Evolutionary conservation across 1,140 invertebrate genomes (phyloP).

Genomic region (Hypsibius dujardini): DNA sequence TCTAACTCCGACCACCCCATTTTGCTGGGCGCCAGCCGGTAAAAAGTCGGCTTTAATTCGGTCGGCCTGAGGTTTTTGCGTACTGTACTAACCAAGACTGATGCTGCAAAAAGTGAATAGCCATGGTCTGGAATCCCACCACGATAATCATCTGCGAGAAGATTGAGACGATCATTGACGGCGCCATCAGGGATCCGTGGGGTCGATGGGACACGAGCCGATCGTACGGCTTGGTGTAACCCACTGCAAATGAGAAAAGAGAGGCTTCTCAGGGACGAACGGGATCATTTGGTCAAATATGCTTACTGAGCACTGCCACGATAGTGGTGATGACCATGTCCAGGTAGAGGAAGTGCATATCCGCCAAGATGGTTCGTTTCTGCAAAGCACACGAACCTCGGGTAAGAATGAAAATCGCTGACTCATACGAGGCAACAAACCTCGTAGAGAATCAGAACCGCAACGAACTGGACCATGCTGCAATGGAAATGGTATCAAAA

Average conservation of each 20-base stretch:
- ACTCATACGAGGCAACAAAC: constrained; percentile 28
- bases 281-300: background rate
- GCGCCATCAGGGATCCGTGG: background rate
- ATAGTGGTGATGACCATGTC: constrained; percentile 53
- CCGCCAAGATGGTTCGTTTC: constrained; percentile 36
- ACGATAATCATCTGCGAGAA: background rate
- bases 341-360: constrained; percentile 46
- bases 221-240: background rate
- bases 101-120: constrained; percentile 25
- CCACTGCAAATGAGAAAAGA: background rate
- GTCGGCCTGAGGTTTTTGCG: too few species aligned
- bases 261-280: background rate
- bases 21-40: too few species aligned
- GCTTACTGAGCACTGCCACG: constrained; percentile 49
- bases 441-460: constrained; percentile 70
- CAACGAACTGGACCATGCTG: constrained; percentile 75
- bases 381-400: constrained; percentile 26
- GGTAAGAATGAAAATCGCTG: constrained; percentile 18
- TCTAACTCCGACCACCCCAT: background rate
- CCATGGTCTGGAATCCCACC: constrained; percentile 3
- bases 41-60: too few species aligned
- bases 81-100: constrained; percentile 29
- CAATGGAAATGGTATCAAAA: background rate
- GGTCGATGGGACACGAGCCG: background rate
- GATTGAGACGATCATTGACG: background rate